Evolutionary conservation across 2,888 invertebrate species (phyloP).

Genomic region (Mycogona germanica): DNA sequence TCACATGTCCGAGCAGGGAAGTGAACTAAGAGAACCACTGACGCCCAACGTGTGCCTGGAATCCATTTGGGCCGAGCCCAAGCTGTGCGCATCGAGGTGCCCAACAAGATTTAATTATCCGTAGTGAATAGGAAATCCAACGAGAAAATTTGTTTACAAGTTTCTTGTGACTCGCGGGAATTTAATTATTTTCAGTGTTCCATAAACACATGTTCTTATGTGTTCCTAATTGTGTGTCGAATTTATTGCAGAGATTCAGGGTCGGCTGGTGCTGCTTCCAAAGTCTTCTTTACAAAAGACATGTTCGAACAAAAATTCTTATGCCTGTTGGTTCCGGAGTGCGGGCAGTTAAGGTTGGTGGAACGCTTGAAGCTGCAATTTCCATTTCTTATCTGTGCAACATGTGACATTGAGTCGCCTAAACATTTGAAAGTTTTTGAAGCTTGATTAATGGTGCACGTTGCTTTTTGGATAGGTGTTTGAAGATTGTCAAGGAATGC

Average conservation of each 20-base stretch:
- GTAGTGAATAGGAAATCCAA: not conserved
- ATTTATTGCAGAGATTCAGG: constrained; percentile 7
- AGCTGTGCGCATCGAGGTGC: constrained; percentile 20
- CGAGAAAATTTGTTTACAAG: constrained; percentile 28
- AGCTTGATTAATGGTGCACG: not conserved
- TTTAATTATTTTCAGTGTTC: too few relatives aligned
- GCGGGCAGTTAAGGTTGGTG: constrained; percentile 47
- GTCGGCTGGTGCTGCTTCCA: constrained; percentile 43
- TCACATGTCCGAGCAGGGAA: constrained; percentile 17
- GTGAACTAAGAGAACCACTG: constrained; percentile 43
- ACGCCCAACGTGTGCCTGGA: constrained; percentile 80
- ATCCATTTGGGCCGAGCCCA: constrained; percentile 70
- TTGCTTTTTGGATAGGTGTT: constrained; percentile 27
- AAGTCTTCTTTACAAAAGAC: constrained; percentile 74
- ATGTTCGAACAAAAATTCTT: constrained; percentile 71
- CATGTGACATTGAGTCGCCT: not conserved
- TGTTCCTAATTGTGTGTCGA: constrained; percentile 18
- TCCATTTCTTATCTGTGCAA: not conserved
- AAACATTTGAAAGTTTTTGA: too few relatives aligned
- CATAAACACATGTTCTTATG: constrained; percentile 25
- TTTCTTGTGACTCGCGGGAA: too few relatives aligned
- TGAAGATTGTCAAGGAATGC: constrained; percentile 37
- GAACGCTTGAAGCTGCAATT: too few relatives aligned
- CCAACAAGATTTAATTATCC: not conserved
- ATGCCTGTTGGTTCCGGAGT: constrained; percentile 56